These are phyloP conservation scores for Procambarus clarkii DNA, from an alignment of 1,140 invertebrate species.

Conservation along the genomic window DNA sequence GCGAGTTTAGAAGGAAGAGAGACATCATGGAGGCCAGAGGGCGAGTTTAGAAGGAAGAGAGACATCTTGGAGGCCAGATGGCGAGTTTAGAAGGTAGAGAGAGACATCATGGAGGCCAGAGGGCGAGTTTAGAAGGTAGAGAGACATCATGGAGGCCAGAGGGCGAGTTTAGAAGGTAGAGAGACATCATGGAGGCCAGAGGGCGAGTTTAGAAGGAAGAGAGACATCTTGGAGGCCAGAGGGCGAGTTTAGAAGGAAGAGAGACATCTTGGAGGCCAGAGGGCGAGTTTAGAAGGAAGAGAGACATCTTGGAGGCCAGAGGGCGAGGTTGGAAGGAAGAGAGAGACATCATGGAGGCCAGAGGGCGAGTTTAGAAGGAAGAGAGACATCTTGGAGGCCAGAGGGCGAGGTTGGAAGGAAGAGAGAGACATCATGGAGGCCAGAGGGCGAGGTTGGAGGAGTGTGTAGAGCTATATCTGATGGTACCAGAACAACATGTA, in stretches of 20 bases:
- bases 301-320: background rate
- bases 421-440: background rate
- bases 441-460: background rate
- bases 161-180: too few relatives aligned
- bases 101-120: background rate
- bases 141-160: too few relatives aligned
- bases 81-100: too few relatives aligned
- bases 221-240: too few relatives aligned
- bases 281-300: background rate
- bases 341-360: background rate
- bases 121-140: too few relatives aligned
- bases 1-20: background rate
- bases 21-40: background rate
- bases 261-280: background rate
- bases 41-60: too few relatives aligned
- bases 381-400: too few relatives aligned
- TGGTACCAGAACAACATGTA: constrained; percentile 94
- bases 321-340: background rate
- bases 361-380: background rate
- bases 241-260: background rate
- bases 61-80: too few relatives aligned
- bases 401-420: background rate
- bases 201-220: too few relatives aligned
- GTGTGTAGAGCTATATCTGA: constrained; percentile 83
- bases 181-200: background rate